Percentiles rank a stretch among this genome's conserved stretches.
phyloP scores from a whole-genome alignment of 2,113 vertebrate species.

The Conger conger region DNA sequence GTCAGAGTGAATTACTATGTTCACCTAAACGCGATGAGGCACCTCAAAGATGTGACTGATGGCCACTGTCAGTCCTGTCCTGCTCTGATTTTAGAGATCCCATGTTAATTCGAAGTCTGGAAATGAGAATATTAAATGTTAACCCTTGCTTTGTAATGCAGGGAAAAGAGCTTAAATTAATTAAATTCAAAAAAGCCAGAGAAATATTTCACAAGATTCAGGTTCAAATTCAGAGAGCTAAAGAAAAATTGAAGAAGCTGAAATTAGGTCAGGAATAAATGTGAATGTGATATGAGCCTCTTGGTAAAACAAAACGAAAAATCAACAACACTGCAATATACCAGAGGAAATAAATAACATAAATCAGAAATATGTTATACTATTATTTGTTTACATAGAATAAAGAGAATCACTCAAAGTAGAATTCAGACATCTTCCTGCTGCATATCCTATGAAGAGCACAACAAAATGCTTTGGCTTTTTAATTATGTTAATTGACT shows the following conservation, averaged over 20 bases:
- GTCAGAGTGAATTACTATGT: conserved; percentile 7
- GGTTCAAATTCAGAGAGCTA: background rate
- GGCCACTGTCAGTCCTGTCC: background rate
- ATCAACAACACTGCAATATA: background rate
- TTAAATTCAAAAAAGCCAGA: background rate
- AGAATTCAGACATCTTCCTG: background rate
- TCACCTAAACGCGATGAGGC: background rate
- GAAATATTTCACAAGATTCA: background rate
- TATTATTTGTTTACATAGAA: background rate
- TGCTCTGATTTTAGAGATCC: background rate
- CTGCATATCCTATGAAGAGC: background rate
- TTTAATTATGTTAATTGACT: background rate
- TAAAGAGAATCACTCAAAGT: background rate
- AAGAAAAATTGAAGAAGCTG: background rate
- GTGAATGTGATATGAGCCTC: background rate
- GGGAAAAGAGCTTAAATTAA: background rate
- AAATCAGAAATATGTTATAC: background rate
- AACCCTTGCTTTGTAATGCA: background rate
- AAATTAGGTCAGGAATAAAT: conserved; percentile 5
- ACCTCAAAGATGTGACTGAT: background rate
- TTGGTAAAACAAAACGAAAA: background rate
- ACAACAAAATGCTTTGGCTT: background rate
- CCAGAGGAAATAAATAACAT: background rate
- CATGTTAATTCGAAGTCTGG: background rate
- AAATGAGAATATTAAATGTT: background rate